phyloP scores from a whole-genome alignment of 2,888 invertebrate species.

The Drosophila paramelanica region DNA sequence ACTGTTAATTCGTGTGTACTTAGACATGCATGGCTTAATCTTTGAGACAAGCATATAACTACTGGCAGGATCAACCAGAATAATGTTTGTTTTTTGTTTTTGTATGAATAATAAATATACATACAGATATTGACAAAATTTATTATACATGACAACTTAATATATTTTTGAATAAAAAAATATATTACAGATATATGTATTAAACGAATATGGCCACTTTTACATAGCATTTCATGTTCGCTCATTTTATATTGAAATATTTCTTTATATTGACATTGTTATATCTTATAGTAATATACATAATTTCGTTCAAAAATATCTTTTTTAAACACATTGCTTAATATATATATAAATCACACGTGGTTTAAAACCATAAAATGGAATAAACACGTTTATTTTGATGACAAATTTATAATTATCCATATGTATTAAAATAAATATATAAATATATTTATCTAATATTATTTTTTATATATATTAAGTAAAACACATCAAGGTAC shows the following conservation, averaged over 20 bases:
- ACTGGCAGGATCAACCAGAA: slow-evolving; percentile 57
- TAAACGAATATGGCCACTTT: not conserved
- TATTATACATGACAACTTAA: not conserved
- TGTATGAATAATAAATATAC: not conserved
- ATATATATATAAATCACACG: slow-evolving; percentile 1
- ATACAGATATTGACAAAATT: no score
- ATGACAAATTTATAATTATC: not conserved
- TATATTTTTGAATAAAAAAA: not conserved
- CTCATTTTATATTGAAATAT: not conserved
- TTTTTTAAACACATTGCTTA: not conserved
- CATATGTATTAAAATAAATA: not conserved
- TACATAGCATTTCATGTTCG: not conserved
- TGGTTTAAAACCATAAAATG: not conserved
- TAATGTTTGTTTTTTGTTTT: not conserved
- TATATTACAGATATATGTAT: not conserved
- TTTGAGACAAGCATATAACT: slow-evolving; percentile 53
- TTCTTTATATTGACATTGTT: not conserved
- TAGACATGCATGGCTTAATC: slow-evolving; percentile 50
- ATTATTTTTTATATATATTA: not conserved
- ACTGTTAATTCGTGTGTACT: no score
- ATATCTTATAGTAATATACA: not conserved
- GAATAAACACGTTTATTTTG: not conserved
- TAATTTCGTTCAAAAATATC: not conserved
- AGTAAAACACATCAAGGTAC: no score
- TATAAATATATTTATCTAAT: not conserved